Evolutionary conservation across 64 coral and sea anemone genomes (phyloP).

Genomic region (Orbicella faveolata): DNA sequence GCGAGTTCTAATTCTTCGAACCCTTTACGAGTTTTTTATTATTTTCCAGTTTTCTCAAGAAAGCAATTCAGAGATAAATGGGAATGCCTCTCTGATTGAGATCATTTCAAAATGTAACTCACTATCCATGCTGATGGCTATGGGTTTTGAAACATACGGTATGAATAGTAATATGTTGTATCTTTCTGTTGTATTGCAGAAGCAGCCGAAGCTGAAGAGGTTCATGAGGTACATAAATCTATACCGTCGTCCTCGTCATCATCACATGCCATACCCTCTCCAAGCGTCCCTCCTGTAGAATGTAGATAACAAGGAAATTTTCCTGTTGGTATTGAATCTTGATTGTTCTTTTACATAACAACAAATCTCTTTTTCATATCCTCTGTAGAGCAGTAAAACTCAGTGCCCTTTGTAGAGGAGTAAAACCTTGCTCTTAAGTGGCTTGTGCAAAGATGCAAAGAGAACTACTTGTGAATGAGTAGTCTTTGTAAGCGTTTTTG

Average conservation of each 20-base stretch:
- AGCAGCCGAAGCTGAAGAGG: slow-evolving; percentile 48
- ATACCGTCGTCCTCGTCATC: slow-evolving; percentile 53
- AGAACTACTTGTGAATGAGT: slow-evolving; percentile 12
- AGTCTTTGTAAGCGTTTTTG: neutral
- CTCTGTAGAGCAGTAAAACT: neutral
- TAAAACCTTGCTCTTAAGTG: neutral
- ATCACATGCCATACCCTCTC: slow-evolving; percentile 36
- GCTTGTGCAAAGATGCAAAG: neutral
- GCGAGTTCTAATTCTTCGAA: too few relatives aligned
- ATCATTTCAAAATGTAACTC: too few relatives aligned
- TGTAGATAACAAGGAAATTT: slow-evolving; percentile 62
- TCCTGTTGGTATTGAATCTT: neutral
- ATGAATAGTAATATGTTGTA: too few relatives aligned
- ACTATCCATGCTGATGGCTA: too few relatives aligned
- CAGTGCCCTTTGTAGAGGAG: neutral
- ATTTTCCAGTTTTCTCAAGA: too few relatives aligned
- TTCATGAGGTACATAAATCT: slow-evolving; percentile 36
- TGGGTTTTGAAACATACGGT: too few relatives aligned
- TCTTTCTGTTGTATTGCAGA: neutral
- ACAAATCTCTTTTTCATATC: neutral
- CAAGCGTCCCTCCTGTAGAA: slow-evolving; percentile 61
- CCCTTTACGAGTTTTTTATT: too few relatives aligned
- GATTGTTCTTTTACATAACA: neutral
- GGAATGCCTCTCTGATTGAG: too few relatives aligned
- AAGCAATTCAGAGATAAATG: too few relatives aligned